A percentile compares a stretch with the other conserved stretches of the same genome.
Evolutionary conservation across 2,888 invertebrate species (phyloP).

Genomic region (Sicus ferrugineus): DNA sequence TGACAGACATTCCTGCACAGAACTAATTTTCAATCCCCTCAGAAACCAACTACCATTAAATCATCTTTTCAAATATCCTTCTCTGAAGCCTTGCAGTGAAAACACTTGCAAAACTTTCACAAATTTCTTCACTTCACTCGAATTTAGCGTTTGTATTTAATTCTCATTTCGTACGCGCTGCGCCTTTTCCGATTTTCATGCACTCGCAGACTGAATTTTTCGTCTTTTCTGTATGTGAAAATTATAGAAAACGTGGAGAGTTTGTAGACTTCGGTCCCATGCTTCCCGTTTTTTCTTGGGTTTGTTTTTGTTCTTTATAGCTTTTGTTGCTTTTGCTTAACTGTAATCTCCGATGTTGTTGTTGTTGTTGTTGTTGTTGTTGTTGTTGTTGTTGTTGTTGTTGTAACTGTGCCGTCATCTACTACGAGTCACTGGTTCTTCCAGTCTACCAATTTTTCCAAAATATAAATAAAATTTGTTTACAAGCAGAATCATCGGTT

Average conservation of each 20-base stretch:
- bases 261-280: slow-evolving; percentile 13
- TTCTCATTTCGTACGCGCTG: slow-evolving; percentile 34
- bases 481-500: slow-evolving; percentile 9
- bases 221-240: slow-evolving; percentile 46
- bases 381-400: slow-evolving; percentile 13
- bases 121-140: too few species aligned
- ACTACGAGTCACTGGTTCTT: background rate
- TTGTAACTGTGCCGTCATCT: slow-evolving; percentile 7
- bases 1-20: too few species aligned
- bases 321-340: background rate
- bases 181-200: slow-evolving; percentile 42
- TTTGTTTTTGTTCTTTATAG: background rate
- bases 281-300: background rate
- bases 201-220: slow-evolving; percentile 43
- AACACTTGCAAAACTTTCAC: too few species aligned
- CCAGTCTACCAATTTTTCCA: slow-evolving; percentile 23
- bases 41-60: too few species aligned
- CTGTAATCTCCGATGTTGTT: background rate
- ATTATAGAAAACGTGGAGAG: slow-evolving; percentile 28
- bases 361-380: background rate
- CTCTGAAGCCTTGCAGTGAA: too few species aligned
- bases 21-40: too few species aligned
- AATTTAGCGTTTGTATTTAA: slow-evolving; percentile 19
- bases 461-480: slow-evolving; percentile 24
- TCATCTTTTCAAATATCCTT: too few species aligned